A percentile compares a stretch with the other conserved stretches of the same genome.
phyloP scores from a whole-genome alignment of 2,113 vertebrate genomes.

The Strigops habroptila region DNA sequence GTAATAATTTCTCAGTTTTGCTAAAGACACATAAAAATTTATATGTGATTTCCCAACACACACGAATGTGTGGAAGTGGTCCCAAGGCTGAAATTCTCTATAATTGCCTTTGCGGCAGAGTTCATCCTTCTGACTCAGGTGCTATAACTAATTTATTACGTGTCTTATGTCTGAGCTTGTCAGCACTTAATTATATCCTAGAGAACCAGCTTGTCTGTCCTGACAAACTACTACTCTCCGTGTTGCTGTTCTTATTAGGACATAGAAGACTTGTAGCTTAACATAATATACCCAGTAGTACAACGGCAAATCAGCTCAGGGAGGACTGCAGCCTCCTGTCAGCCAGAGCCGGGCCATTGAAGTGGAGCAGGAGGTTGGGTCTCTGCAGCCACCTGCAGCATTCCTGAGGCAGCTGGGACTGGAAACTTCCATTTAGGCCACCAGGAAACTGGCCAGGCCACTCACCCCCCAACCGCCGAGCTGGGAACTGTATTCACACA shows the following conservation, averaged over 20 bases:
- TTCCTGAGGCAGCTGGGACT: neutral
- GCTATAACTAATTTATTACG: conserved; percentile 42
- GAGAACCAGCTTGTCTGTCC: neutral
- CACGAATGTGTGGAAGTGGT: neutral
- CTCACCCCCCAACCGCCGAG: neutral
- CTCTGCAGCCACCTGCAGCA: neutral
- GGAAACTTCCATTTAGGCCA: neutral
- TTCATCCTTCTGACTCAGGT: conserved; percentile 23
- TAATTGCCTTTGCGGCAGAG: conserved; percentile 1
- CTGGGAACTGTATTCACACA: neutral
- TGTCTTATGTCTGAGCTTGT: conserved; percentile 4
- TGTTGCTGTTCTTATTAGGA: neutral
- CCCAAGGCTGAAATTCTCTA: conserved; percentile 1
- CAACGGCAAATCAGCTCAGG: neutral
- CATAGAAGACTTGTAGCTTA: neutral
- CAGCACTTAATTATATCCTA: conserved; percentile 32
- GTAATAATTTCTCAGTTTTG: neutral
- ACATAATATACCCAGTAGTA: neutral
- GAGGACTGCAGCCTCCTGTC: neutral
- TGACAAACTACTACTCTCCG: neutral
- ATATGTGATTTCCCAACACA: neutral
- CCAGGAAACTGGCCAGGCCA: neutral
- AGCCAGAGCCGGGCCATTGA: neutral
- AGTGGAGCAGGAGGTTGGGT: accelerated
- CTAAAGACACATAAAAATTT: conserved; percentile 11